A percentile compares a stretch with the other conserved stretches of the same genome.
phyloP scores from a whole-genome alignment of 1,140 invertebrate genomes.

The Apolygus lucorum region DNA sequence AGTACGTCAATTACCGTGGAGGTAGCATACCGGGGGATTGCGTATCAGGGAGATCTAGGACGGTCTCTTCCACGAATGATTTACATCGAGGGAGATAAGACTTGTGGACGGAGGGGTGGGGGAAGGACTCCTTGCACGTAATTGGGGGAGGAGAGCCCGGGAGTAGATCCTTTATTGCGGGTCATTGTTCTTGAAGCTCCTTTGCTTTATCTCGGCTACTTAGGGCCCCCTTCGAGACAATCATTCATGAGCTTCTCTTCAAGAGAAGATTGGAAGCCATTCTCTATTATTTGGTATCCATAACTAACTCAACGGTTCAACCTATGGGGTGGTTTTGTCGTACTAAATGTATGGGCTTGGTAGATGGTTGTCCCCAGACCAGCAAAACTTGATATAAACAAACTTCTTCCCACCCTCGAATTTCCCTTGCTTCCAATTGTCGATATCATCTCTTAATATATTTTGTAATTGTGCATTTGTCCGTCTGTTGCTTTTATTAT shows the following conservation, averaged over 20 bases:
- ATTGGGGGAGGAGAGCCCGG: conserved; percentile 5
- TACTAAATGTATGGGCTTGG: no score
- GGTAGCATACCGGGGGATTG: conserved; percentile 12
- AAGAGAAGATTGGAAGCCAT: neutral
- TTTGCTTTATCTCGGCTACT: conserved; percentile 7
- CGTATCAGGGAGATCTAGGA: conserved; percentile 11
- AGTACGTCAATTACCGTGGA: conserved; percentile 14
- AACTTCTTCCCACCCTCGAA: no score
- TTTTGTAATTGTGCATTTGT: no score
- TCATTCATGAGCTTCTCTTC: conserved; percentile 8
- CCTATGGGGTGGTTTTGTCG: no score
- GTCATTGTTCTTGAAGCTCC: conserved; percentile 13
- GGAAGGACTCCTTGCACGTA: neutral
- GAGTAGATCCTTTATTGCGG: conserved; percentile 7
- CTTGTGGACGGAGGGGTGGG: neutral
- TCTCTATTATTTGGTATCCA: neutral
- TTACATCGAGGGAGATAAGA: conserved; percentile 7
- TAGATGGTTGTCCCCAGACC: no score
- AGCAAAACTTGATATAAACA: no score
- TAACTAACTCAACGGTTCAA: neutral
- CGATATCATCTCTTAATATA: no score
- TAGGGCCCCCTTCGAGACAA: conserved; percentile 4
- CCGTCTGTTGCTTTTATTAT: no score
- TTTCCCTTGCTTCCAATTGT: no score
- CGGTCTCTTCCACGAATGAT: conserved; percentile 12